These are phyloP conservation scores for Malacoctenus gilli DNA, from an alignment of 2,797 vertebrate species.

Conservation along the genomic window DNA sequence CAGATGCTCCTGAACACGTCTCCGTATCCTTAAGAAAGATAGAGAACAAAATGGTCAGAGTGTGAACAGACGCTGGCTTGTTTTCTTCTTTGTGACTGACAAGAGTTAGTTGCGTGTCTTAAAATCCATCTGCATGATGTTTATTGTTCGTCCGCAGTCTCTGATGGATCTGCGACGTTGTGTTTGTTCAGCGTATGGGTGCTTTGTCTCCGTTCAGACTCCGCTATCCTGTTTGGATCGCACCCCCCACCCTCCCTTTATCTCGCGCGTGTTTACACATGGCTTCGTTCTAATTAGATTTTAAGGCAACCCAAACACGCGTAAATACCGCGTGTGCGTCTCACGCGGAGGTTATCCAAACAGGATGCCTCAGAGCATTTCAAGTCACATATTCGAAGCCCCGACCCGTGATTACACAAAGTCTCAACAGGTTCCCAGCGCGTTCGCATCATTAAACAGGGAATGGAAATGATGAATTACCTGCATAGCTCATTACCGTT, in stretches of 20 bases:
- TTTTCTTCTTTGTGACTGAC: too few relatives aligned
- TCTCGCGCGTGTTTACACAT: not conserved
- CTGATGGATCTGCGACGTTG: too few relatives aligned
- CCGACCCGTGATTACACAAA: slow-evolving; percentile 7
- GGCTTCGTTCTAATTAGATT: not conserved
- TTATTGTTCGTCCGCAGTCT: too few relatives aligned
- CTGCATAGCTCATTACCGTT: not conserved
- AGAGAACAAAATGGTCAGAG: too few relatives aligned
- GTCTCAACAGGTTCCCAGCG: slow-evolving; percentile 5
- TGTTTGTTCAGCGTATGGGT: too few relatives aligned
- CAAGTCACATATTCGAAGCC: not conserved
- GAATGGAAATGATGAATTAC: slow-evolving; percentile 10
- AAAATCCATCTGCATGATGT: too few relatives aligned
- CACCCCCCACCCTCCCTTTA: not conserved
- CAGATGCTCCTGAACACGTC: too few relatives aligned
- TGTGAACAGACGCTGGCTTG: too few relatives aligned
- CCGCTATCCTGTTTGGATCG: not conserved
- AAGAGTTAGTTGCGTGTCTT: too few relatives aligned
- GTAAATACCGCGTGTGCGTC: not conserved
- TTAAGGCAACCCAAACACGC: not conserved
- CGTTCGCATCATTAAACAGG: slow-evolving; percentile 6
- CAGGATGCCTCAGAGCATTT: not conserved
- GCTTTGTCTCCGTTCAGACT: not conserved
- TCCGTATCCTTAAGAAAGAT: too few relatives aligned
- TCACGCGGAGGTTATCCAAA: not conserved